A percentile compares a stretch with the other conserved stretches of the same genome.
phyloP scores from a whole-genome alignment of 2,888 invertebrate genomes.

The Caenorhabditis panamensis region DNA sequence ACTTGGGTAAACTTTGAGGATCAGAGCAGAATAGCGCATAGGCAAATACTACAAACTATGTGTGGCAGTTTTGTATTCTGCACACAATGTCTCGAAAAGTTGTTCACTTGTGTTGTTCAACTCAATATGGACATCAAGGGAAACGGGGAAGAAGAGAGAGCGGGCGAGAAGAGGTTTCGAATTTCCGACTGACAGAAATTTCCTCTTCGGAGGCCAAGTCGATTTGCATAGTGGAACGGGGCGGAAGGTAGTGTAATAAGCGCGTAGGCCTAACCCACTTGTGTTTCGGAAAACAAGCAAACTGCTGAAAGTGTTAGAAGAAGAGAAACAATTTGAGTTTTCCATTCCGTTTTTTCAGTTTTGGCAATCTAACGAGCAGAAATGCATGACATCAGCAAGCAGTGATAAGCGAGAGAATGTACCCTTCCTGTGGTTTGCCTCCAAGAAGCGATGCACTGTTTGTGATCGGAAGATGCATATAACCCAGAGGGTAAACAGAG shows the following conservation, averaged over 20 bases:
- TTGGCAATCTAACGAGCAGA: background rate
- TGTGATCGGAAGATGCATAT: slow-evolving; percentile 12
- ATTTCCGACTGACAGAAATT: slow-evolving; percentile 26
- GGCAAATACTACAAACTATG: slow-evolving; percentile 17
- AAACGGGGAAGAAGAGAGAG: slow-evolving; percentile 10
- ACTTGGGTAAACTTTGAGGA: slow-evolving; percentile 26
- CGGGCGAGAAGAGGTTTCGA: slow-evolving; percentile 29
- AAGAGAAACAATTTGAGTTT: slow-evolving; percentile 10
- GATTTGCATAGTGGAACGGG: slow-evolving; percentile 19
- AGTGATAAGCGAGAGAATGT: slow-evolving; percentile 10
- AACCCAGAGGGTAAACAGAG: slow-evolving; percentile 1
- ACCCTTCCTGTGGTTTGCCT: slow-evolving; percentile 6
- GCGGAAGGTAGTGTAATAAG: slow-evolving; percentile 13
- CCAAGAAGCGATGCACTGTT: background rate
- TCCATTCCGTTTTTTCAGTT: background rate
- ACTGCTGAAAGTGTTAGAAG: background rate
- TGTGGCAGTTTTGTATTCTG: slow-evolving; percentile 8
- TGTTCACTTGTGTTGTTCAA: slow-evolving; percentile 20
- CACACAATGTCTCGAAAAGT: slow-evolving; percentile 4
- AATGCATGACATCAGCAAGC: slow-evolving; percentile 27
- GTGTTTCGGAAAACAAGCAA: slow-evolving; percentile 16
- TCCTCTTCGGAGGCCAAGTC: slow-evolving; percentile 24
- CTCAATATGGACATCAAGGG: slow-evolving; percentile 8
- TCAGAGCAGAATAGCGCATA: background rate
- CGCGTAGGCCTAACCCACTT: background rate